Evolutionary conservation across 2,797 vertebrate species (phyloP).

Genomic region (Amniataba percoides): DNA sequence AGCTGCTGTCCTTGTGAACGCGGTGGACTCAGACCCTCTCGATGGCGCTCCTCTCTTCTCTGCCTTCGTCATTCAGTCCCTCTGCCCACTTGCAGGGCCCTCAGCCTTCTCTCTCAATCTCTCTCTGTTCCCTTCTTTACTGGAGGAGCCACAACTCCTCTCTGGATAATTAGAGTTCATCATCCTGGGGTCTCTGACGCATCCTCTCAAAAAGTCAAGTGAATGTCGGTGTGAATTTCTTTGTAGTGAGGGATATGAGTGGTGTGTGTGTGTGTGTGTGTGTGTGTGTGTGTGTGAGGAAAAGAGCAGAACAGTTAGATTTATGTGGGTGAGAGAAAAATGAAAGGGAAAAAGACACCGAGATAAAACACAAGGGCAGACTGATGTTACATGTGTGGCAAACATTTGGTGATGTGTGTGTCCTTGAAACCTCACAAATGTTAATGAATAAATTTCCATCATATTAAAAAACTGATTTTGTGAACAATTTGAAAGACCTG

Average conservation of each 20-base stretch:
- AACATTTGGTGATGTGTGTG: no score
- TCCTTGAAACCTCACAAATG: not conserved
- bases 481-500: not conserved
- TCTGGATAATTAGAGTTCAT: not conserved
- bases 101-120: not conserved
- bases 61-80: not conserved
- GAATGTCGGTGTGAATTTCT: not conserved
- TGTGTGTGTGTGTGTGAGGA: not conserved
- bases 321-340: not conserved
- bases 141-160: not conserved
- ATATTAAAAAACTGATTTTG: not conserved
- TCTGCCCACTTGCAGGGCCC: not conserved
- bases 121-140: not conserved
- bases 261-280: no score
- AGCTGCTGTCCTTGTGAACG: not conserved
- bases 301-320: not conserved
- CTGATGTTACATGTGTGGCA: not conserved
- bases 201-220: not conserved
- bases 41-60: not conserved
- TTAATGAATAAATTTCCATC: not conserved
- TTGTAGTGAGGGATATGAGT: not conserved
- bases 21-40: not conserved
- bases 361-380: not conserved
- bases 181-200: not conserved
- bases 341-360: not conserved